These are phyloP conservation scores for Cynoglossus semilaevis DNA, from an alignment of 2,113 vertebrate genomes.

Conservation along the genomic window DNA sequence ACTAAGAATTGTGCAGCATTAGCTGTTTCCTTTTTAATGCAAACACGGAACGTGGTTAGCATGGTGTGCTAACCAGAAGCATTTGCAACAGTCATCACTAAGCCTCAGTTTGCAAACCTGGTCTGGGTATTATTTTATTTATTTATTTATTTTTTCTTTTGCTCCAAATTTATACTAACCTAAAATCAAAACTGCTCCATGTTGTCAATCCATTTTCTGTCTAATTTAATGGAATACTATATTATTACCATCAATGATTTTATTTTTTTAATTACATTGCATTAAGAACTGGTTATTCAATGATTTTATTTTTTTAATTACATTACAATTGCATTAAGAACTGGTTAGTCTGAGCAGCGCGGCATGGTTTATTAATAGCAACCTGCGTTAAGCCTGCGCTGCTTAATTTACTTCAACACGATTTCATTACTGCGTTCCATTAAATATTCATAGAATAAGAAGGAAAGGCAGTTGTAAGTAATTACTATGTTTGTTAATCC, in stretches of 20 bases:
- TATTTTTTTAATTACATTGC: too few species aligned
- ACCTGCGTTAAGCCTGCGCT: constrained; percentile 12
- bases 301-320: constrained; percentile 22
- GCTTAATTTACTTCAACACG: constrained; percentile 39
- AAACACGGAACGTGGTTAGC: background rate
- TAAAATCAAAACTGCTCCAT: constrained; percentile 14
- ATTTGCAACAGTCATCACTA: too few species aligned
- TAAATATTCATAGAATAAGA: constrained; percentile 68
- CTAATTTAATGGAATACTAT: too few species aligned
- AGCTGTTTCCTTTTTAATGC: background rate
- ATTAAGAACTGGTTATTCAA: too few species aligned
- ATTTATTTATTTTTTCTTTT: too few species aligned
- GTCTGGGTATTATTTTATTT: too few species aligned
- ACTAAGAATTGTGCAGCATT: background rate
- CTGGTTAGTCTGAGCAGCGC: constrained; percentile 9
- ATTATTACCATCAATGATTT: too few species aligned
- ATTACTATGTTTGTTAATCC: constrained; percentile 59
- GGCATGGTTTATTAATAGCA: constrained; percentile 28
- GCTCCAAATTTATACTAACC: too few species aligned
- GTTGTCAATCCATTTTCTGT: background rate
- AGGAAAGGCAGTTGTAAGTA: constrained; percentile 55
- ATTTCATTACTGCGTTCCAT: constrained; percentile 55
- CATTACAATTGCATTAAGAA: constrained; percentile 42
- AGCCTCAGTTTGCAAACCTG: too few species aligned
- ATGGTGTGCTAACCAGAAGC: constrained; percentile 2